Base-by-base conservation (phyloP, 1,140 invertebrate genomes). In the Megalopta genalis region DNA sequence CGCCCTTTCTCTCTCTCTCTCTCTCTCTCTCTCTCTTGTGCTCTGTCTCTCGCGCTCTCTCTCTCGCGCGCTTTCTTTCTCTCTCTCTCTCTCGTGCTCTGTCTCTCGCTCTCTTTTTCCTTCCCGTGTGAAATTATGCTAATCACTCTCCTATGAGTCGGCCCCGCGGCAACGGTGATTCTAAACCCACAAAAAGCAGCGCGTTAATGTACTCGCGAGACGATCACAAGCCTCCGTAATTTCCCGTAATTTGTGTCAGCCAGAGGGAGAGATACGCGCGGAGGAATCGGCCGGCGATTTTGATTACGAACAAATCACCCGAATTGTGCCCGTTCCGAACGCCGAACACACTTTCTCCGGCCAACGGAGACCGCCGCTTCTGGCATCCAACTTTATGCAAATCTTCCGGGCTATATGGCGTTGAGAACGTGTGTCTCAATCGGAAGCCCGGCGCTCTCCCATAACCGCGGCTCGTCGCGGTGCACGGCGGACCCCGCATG, bases 221-320 rank as follows among this genome's bases (percentile, higher is more conserved):
- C n/a, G 21, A 42, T 21, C 14, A 27, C 10, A 32, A 25, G 18
- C 64, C 23, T 42, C 12, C 37, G 21, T 67, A 59, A 42, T 75
- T 27, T 64, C 27, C 32, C 6, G 49, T 67, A n/a, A 75, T 66
- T 59, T 25, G 10, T 27, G 46, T 67, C 49, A 66, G 86, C 60
- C 69, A 5, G 75, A 1, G 32, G 32, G 32, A 32, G 70, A 83
- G 85, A 68, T 77, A 73, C 82, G 80, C 83, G 82, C 86, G 75
- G 64, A 81, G 73, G 85, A 89, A 90, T 89, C 84, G 64, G 86
- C 77, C 65, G 37, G 73, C 87, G 80, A 88, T 88, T 89, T 85
- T 60, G 81, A 89, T 88, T 90, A 87, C 75, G 77, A 86, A 89
- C 87, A 90, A 89, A 87, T 90, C 83, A 80, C 81, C n/a, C 66